A percentile compares a stretch with the other conserved stretches of the same genome.
Evolutionary conservation across 2,888 invertebrate genomes (phyloP).

Genomic region (Pollenia angustigena): DNA sequence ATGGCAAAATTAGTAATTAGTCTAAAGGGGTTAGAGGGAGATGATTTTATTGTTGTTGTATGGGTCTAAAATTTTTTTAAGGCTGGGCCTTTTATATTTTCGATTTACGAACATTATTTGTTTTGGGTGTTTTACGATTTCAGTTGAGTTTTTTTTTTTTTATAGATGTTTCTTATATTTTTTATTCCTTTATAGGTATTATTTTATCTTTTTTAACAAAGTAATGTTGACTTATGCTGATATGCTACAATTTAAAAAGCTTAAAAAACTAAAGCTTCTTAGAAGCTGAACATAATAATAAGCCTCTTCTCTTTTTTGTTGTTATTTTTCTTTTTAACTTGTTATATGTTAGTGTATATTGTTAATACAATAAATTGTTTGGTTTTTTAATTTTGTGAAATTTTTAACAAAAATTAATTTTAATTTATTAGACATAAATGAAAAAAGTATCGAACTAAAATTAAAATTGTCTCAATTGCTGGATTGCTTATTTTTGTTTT

Average conservation of each 20-base stretch:
- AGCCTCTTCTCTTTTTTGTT: slow-evolving; percentile 65
- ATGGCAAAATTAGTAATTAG: slow-evolving; percentile 44
- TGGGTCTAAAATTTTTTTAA: slow-evolving; percentile 33
- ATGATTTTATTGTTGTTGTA: slow-evolving; percentile 11
- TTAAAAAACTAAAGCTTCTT: slow-evolving; percentile 74
- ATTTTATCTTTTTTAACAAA: slow-evolving; percentile 55
- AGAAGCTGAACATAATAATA: slow-evolving; percentile 73
- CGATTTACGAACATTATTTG: slow-evolving; percentile 46
- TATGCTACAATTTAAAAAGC: slow-evolving; percentile 74
- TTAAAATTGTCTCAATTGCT: slow-evolving; percentile 21
- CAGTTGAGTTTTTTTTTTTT: slow-evolving; percentile 26
- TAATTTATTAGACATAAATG: slow-evolving; percentile 9
- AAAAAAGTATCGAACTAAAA: slow-evolving; percentile 4
- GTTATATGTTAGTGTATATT: slow-evolving; percentile 27
- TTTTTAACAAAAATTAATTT: slow-evolving; percentile 2
- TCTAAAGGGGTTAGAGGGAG: neutral
- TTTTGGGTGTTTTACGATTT: slow-evolving; percentile 18
- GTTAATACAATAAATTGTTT: slow-evolving; percentile 45
- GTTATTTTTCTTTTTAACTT: slow-evolving; percentile 42
- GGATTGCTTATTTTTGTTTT: slow-evolving; percentile 55
- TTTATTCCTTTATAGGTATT: neutral
- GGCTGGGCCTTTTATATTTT: slow-evolving; percentile 57
- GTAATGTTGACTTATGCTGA: slow-evolving; percentile 68
- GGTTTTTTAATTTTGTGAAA: neutral
- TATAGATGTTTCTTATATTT: neutral